Evolutionary conservation across 2,888 invertebrate species (phyloP).

Genomic region (Epinotia ramella): DNA sequence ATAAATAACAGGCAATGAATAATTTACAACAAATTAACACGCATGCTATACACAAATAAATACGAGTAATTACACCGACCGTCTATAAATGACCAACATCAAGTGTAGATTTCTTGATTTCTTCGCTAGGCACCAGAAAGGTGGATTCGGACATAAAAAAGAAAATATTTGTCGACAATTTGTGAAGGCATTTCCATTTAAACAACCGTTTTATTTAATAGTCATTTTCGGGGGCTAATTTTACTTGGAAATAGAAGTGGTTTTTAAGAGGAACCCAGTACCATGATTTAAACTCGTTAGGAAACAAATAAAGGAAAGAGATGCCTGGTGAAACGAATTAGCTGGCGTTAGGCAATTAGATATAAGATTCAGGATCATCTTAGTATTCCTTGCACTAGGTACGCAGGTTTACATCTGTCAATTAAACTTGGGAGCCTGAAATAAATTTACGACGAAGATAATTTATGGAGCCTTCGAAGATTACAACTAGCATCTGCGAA

Average conservation of each 20-base stretch:
- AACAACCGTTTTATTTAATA: too few relatives aligned
- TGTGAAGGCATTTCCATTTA: too few relatives aligned
- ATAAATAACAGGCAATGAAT: slow-evolving; percentile 34
- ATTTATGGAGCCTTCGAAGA: slow-evolving; percentile 2
- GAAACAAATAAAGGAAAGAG: too few relatives aligned
- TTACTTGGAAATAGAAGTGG: too few relatives aligned
- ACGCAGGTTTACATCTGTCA: background rate
- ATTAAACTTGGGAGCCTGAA: slow-evolving; percentile 1
- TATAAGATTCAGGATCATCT: background rate
- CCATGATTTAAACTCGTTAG: too few relatives aligned
- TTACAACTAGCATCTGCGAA: slow-evolving; percentile 2
- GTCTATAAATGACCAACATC: background rate
- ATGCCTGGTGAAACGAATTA: too few relatives aligned
- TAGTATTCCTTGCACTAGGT: background rate
- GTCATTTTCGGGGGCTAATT: too few relatives aligned
- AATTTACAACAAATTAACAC: slow-evolving; percentile 37
- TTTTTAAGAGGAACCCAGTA: too few relatives aligned
- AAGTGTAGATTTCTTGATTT: slow-evolving; percentile 25
- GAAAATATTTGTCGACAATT: too few relatives aligned
- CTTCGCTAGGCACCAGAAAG: background rate
- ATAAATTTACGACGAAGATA: slow-evolving; percentile 12
- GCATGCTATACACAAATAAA: slow-evolving; percentile 26
- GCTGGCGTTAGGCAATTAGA: too few relatives aligned
- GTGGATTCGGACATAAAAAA: too few relatives aligned
- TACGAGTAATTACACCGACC: slow-evolving; percentile 22